Percentiles rank a stretch among this genome's conserved stretches.
Evolutionary conservation across 2,888 invertebrate genomes (phyloP).

Genomic region (Acrobasis repandana): DNA sequence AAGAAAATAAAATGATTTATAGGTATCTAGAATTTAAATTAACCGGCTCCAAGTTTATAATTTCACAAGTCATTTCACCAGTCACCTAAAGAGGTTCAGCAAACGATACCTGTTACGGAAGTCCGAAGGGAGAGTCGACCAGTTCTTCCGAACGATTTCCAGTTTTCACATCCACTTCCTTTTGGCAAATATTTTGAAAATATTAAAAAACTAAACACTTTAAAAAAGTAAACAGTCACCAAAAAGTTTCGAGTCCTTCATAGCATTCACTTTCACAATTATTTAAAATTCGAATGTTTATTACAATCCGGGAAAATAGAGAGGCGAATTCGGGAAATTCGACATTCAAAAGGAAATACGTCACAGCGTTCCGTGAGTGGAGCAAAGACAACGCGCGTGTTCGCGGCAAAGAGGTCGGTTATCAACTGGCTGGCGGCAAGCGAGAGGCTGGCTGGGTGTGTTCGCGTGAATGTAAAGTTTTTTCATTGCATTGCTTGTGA

Average conservation of each 20-base stretch:
- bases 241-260: conserved; percentile 28
- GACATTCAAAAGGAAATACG: conserved; percentile 30
- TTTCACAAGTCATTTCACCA: conserved; percentile 37
- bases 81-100: conserved; percentile 26
- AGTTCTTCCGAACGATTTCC: conserved; percentile 61
- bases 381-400: conserved; percentile 43
- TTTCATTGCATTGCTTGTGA: conserved; percentile 22
- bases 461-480: conserved; percentile 46
- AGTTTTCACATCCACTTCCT: conserved; percentile 64
- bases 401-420: conserved; percentile 60
- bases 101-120: conserved; percentile 63
- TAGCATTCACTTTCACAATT: conserved; percentile 30
- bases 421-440: conserved; percentile 61
- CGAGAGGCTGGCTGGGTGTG: conserved; percentile 65
- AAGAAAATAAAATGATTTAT: background rate
- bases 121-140: conserved; percentile 57
- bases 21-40: background rate
- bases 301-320: background rate
- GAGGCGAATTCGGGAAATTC: conserved; percentile 25
- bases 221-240: conserved; percentile 30
- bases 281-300: conserved; percentile 11
- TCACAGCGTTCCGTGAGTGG: conserved; percentile 28
- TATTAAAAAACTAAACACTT: conserved; percentile 30
- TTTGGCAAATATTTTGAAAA: conserved; percentile 32
- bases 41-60: conserved; percentile 12